A percentile compares a stretch with the other conserved stretches of the same genome.
Evolutionary conservation across 2,888 invertebrate species (phyloP).

Genomic region (Hybos culiciformis): DNA sequence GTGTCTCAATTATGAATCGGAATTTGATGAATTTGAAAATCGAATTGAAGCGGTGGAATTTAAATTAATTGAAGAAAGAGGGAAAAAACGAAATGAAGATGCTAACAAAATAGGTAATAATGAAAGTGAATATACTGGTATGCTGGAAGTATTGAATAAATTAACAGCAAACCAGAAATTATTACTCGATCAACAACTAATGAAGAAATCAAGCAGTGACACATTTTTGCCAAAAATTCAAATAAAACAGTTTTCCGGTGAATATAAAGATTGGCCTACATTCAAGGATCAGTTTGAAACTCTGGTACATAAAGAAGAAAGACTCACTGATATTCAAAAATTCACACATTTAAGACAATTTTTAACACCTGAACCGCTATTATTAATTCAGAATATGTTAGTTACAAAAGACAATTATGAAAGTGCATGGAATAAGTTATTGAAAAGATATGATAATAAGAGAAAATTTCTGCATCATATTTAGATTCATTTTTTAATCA

Average conservation of each 20-base stretch:
- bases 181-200: too few relatives aligned
- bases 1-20: too few relatives aligned
- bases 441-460: background rate
- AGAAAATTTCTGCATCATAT: background rate
- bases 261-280: constrained; percentile 5
- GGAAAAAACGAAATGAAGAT: too few relatives aligned
- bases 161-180: too few relatives aligned
- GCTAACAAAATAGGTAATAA: too few relatives aligned
- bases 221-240: background rate
- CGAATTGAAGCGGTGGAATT: too few relatives aligned
- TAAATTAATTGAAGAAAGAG: too few relatives aligned
- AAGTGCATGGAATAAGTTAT: background rate
- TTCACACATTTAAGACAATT: background rate
- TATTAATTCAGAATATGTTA: background rate
- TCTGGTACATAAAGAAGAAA: background rate
- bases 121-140: too few relatives aligned
- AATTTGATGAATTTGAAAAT: too few relatives aligned
- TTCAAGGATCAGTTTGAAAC: constrained; percentile 2
- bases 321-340: background rate
- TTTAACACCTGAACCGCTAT: background rate
- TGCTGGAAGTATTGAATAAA: too few relatives aligned
- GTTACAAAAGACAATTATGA: background rate
- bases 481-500: background rate
- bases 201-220: too few relatives aligned
- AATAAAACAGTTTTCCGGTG: background rate